Base-by-base conservation (phyloP, 37 sponge, comb jelly and placozoan genomes). In the Agelas oroides region DNA sequence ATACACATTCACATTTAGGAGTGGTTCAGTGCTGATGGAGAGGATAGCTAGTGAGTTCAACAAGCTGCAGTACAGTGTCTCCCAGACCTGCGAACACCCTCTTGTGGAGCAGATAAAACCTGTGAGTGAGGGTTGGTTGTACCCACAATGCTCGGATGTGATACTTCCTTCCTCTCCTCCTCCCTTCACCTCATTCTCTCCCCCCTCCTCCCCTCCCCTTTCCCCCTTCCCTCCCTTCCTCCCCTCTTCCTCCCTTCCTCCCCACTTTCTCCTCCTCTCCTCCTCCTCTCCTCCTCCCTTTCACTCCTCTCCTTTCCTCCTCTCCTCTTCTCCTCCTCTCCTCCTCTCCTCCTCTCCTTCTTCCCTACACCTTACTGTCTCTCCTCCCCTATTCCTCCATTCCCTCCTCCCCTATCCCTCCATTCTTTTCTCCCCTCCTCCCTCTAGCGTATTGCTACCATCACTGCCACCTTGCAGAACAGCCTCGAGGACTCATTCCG, bases 31-130 rank as follows among this genome's bases (percentile, higher is more conserved):
- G 24, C 82, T 88, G 28, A 63, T 95, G 87, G 93, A 92, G 58
- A 67, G 98, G 24, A 77, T 93, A 24, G 92, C 98, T 5, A 86
- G 83, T 53, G 98, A 95, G 86, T 98, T 89, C 82, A 95, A 91
- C 74, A 88, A 89, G 60, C 69, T 98, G n/a, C 90, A 92, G 72
- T 93, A 90, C 78, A 71, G 71, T 31, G 90, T 91, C 19, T 68
- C 78, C 27, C 80, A 83, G 63, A 75, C 83, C 16, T 37, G 72
- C 27, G 68, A 86, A 25, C 84, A 86, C 19, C 85, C 89, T 20
- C 89, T 95, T 19, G 81, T 98, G 21, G 73, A 91, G 41, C 63
- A 74, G 30, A 83, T 89, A 27, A 53, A 32, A 25, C 90, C 94
- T 21, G 96, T 97, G 38, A 84, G 88, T 82, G 6, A 35, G 5